Evolutionary conservation across 2,888 invertebrate genomes (phyloP), one percentile per base, ranked within the genome.

Genomic region (Temnothorax unifasciatus): DNA sequence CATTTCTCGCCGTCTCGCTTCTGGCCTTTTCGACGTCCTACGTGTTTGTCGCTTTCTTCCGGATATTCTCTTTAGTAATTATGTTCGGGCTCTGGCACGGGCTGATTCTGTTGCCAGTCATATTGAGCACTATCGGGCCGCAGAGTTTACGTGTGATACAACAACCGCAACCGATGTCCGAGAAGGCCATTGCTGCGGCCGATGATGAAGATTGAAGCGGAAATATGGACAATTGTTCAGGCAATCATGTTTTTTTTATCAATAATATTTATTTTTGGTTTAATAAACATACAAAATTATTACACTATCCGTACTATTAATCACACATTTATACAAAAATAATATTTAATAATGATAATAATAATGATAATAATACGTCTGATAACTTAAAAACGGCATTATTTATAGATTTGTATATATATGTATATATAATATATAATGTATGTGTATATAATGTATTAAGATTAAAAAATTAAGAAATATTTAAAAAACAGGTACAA

Each of bases 31-130:
- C 97, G 0, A 96, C 96, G 89, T 97, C 97, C 5, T 97, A 98
- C 92, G 97, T 97, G 0, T 98, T 98, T 93, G 96, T 96, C 88
- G 96, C 97, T 18, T 98, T 98, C 93, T 96, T 97, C 91, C 96
- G 96, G 96, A 97, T 98, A 93, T 98, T 98, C 93, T 95, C 97
- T 66, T 95, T 97, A 82, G 97, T 98, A 1, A 97, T 98, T 81
- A 63, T 97, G 38, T 97, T 97, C 94, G 98, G 98, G 57, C 94
- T 98, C 21, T 98, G 97, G 93, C 97, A 97, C 94, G 98, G 98
- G 18, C 95, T 98, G 47, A 95, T 97, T 47, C 96, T 98, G 86
- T 95, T 98, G 87, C 98, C 98, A 6, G 97, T 97, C 21, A 95
- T 97, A 68, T 95, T 98, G 61, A 97, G 97, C 90, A 95, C 97